These are phyloP conservation scores for Campoplex nolae DNA, from an alignment of 2,888 invertebrate species.

Conservation along the genomic window DNA sequence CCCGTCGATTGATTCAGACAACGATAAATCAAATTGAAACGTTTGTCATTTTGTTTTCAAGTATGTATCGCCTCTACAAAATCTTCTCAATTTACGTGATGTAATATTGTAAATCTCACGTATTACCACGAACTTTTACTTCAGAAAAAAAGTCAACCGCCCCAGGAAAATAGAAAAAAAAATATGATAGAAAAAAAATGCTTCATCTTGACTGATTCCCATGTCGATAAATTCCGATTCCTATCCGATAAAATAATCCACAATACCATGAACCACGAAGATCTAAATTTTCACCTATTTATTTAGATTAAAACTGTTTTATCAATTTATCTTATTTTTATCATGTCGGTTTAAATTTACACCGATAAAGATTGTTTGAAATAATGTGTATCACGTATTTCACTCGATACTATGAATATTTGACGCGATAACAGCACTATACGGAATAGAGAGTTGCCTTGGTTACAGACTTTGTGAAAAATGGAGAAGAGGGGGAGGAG, in stretches of 20 bases:
- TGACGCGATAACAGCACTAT: not conserved
- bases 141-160: not conserved
- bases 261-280: not conserved
- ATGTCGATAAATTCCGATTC: not conserved
- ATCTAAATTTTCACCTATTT: not conserved
- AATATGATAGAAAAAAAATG: not conserved
- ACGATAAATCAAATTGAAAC: conserved; percentile 63
- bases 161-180: not conserved
- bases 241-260: not conserved
- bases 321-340: not conserved
- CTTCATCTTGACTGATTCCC: not conserved
- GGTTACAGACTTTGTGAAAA: conserved; percentile 49
- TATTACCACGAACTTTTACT: not conserved
- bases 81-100: not conserved
- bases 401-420: conserved; percentile 46
- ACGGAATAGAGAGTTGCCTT: conserved; percentile 57
- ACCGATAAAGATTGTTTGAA: not conserved
- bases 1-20: conserved; percentile 55
- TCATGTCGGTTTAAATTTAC: not conserved
- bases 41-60: conserved; percentile 27
- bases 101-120: conserved; percentile 12
- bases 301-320: not conserved
- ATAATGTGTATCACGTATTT: conserved; percentile 26
- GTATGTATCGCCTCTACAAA: conserved; percentile 21
- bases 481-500: conserved; percentile 6